Evolutionary conservation across 2,113 vertebrate species (phyloP).

Genomic region (Phrynocephalus versicolor): DNA sequence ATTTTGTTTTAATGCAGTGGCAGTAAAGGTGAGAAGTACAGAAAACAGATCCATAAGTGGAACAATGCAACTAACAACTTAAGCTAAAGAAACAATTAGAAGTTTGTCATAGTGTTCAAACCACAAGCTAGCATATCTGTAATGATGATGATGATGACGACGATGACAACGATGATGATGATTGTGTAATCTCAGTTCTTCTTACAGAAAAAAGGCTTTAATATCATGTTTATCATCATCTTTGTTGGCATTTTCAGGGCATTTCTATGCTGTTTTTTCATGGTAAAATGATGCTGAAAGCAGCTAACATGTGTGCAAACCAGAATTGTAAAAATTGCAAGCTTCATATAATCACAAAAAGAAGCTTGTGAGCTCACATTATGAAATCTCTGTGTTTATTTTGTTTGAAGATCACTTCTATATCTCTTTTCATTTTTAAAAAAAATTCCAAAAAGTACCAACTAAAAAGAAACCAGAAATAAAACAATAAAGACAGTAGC

Average conservation of each 20-base stretch:
- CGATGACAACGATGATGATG: constrained; percentile 11
- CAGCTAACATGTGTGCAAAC: background rate
- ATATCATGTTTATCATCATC: background rate
- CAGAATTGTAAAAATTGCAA: no score
- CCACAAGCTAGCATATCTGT: background rate
- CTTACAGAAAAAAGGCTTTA: no score
- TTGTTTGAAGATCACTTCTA: no score
- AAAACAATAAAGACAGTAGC: no score
- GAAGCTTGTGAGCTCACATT: no score
- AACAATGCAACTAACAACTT: background rate
- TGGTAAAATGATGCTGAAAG: background rate
- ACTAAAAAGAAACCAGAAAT: no score
- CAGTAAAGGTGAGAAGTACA: background rate
- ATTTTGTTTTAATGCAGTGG: background rate
- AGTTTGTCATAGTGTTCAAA: constrained; percentile 12
- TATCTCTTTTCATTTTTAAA: no score
- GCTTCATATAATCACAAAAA: no score
- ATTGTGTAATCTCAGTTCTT: background rate
- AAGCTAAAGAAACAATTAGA: background rate
- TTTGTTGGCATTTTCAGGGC: background rate
- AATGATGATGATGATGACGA: no score
- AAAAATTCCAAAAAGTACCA: no score
- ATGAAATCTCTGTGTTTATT: no score
- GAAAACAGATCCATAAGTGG: background rate
- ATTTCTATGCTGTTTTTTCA: background rate